Evolutionary conservation across 2,113 vertebrate species (phyloP).

Genomic region (Gulo gulo): DNA sequence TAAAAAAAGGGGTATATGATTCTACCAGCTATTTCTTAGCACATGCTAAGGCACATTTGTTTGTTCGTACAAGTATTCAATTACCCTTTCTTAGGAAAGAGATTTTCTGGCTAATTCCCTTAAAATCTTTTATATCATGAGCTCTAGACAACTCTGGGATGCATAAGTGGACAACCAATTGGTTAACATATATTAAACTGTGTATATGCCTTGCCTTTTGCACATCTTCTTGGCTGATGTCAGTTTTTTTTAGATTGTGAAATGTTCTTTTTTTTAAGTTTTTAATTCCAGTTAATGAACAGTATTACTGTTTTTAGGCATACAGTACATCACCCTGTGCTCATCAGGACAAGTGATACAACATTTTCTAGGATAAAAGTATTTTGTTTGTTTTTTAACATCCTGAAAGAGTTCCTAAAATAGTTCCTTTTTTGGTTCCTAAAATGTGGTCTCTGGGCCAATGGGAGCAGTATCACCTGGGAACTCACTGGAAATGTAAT

Average conservation of each 20-base stretch:
- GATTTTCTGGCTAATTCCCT: conserved; percentile 16
- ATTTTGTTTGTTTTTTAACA: background rate
- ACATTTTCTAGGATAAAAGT: background rate
- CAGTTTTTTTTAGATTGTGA: background rate
- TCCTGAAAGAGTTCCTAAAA: background rate
- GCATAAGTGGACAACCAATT: background rate
- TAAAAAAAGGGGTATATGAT: background rate
- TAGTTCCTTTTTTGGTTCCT: background rate
- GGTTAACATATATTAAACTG: background rate
- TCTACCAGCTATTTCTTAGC: background rate
- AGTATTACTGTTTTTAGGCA: background rate
- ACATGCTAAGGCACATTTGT: background rate
- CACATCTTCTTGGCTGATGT: background rate
- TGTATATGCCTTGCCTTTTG: background rate
- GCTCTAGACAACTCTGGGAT: background rate
- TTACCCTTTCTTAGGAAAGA: background rate
- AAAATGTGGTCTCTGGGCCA: background rate
- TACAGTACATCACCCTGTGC: background rate
- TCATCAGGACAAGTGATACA: background rate
- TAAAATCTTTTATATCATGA: background rate
- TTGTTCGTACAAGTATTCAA: background rate
- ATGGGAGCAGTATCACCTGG: background rate
- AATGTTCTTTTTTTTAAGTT: background rate
- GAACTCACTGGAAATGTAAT: background rate
- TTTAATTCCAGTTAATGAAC: background rate